Evolutionary conservation across 2,888 invertebrate genomes (phyloP), one percentile per base, ranked within the genome.

Genomic region (Sminthurinus aureus): DNA sequence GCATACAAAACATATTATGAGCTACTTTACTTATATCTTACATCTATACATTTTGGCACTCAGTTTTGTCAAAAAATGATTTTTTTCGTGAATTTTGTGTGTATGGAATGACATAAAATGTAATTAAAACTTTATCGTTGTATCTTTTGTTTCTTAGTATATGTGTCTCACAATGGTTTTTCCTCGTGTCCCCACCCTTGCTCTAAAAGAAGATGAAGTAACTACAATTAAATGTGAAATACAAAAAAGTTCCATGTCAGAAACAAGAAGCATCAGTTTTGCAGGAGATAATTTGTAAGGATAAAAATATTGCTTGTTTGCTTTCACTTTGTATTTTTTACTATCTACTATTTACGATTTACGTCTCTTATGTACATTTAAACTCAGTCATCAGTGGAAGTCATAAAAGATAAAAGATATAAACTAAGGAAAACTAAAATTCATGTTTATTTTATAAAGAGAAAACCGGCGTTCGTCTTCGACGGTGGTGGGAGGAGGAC

Each of bases 121-220:
- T 9, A 77, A 20, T 38, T 77, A n/a, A 79, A 79, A 66, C 15
- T 22, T 79, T 24, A 58, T n/a, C n/a, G 38, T 4, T 38, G 38
- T 52, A 26, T 69, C 6, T 26, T 26, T 24, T 74, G 24, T 22
- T 38, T 64, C 22, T 12, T 26, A 83, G 83, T 73, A 51, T 4
- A 51, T 87, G 85, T 88, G 88, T 66, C 81, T 88, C n/a, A 88
- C 88, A 13, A 87, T 88, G 87, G 88, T 88, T 12, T 88, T 88
- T 58, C 88, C 88, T 8, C 83, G 87, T n/a, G 86, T 87, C 13
- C 88, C 88, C 20, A 85, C 85, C 15, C 64, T 88, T 12, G 88
- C 88, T 12, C 64, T 88, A 76, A 87, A 87, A 4, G 88, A 88
- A 73, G 88, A 88, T 81, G 88, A 88, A 86, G 88, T 88, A 18